Conservation (phyloP, 2,113 vertebrate genomes). For the Zosterops japonicus region DNA sequence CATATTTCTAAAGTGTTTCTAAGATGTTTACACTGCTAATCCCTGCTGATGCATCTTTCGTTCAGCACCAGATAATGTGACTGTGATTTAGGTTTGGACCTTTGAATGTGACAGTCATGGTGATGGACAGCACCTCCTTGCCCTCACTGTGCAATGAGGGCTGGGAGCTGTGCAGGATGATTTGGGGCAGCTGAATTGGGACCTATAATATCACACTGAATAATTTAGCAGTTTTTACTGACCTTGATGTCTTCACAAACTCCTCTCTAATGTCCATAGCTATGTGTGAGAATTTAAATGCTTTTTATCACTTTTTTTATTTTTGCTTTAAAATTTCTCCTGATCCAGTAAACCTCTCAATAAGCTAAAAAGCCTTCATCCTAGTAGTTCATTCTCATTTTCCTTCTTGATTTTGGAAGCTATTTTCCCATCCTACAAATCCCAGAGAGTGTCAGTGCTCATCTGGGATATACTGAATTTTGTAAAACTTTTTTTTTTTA, state of each 20-base stretch:
- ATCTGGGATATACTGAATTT: not conserved
- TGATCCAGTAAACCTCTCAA: not conserved
- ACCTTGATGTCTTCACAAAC: constrained; percentile 3
- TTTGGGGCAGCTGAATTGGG: not conserved
- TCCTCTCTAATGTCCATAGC: not conserved
- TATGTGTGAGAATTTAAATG: not conserved
- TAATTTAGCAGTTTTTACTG: constrained; percentile 8
- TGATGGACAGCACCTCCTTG: not conserved
- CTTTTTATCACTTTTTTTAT: not conserved
- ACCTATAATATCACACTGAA: not conserved
- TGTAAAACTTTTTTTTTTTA: not conserved
- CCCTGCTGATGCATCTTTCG: not conserved
- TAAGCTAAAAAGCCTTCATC: not conserved
- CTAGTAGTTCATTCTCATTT: not conserved
- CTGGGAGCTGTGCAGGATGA: not conserved
- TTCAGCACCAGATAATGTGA: not conserved
- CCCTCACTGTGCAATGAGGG: not conserved
- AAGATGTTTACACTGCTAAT: not conserved
- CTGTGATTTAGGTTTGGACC: not conserved
- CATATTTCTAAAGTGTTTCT: not conserved
- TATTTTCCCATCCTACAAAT: not conserved
- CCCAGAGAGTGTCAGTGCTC: not conserved
- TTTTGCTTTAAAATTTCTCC: not conserved
- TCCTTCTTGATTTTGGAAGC: not conserved
- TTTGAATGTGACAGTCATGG: not conserved